Conservation (phyloP, 1,140 invertebrate species). For the Brachionus paranguensis region DNA sequence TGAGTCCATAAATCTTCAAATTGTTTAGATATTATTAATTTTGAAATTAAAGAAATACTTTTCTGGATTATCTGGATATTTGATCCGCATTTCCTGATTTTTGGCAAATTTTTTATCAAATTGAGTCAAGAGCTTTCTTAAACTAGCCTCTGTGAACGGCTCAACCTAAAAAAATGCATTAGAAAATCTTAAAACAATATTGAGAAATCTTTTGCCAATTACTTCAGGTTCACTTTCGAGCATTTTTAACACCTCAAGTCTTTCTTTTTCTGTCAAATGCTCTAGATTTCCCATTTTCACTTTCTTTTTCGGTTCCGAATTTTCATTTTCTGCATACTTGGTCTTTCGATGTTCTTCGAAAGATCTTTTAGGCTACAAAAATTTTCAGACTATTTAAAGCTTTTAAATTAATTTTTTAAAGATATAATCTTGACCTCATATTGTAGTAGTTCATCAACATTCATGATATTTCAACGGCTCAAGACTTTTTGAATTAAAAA, state of each 20-base stretch:
- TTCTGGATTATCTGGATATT: conserved; percentile 91
- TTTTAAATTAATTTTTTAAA: too few species aligned
- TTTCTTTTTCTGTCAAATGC: background rate
- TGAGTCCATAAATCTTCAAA: conserved; percentile 88
- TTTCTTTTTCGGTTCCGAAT: conserved; percentile 15
- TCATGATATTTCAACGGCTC: background rate
- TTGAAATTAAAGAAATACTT: conserved; percentile 59
- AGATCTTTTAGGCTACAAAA: background rate
- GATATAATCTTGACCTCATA: background rate
- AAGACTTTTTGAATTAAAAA: background rate
- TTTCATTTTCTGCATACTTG: background rate
- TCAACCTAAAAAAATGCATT: conserved; percentile 58
- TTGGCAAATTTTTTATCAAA: conserved; percentile 89
- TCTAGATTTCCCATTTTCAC: background rate
- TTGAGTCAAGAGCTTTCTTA: conserved; percentile 77
- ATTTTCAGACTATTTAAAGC: background rate
- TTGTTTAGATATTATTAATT: conserved; percentile 21
- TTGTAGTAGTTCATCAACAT: conserved; percentile 31
- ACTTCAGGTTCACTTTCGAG: conserved; percentile 39
- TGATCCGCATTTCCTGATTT: conserved; percentile 96
- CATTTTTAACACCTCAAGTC: conserved; percentile 26
- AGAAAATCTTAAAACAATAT: background rate
- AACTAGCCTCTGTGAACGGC: conserved; percentile 73
- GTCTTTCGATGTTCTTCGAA: background rate
- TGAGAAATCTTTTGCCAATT: background rate